Evolutionary conservation across 2,888 invertebrate genomes (phyloP), one percentile per base, ranked within the genome.

Genomic region (Calameuta filiformis): DNA sequence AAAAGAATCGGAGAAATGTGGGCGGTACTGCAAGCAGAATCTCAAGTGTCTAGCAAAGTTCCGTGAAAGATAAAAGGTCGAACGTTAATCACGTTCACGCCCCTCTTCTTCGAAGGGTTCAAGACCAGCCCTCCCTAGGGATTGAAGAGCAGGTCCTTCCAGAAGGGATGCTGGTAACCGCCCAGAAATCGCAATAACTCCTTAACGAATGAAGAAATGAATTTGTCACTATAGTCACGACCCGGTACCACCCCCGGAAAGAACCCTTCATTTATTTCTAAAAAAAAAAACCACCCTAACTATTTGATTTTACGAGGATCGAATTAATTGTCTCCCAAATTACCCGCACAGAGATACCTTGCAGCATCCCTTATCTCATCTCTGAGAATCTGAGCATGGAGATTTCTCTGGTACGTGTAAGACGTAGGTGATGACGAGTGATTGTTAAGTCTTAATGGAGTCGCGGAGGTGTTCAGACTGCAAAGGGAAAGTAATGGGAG

Each of bases 1-100:
- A 92, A 92, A 92, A 92, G 92, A 92, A 92, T 92, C 88, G 91
- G 90, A 92, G 92, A 92, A 92, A 92, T 92, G 92, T 92, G 91
- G 92, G 92, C 92, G 92, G 92, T 86, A 82, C 74, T 83, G 89
- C 89, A 23, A 56, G 88, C 89, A 84, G 85, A 85, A 85, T 84
- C 81, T 83, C 82, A 85, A 85, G 81, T 82, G 79, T 78, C 76
- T 73, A 30, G 30, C 12, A 79, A 79, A 80, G 77, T 80, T 79
- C 76, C 79, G 76, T 75, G 69, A 76, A 83, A 84, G 83, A 81
- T 78, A 77, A 77, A 82, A 81, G 83, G 83, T 81, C 81, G 76
- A 69, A 79, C 84, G 83, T 88, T 88, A 90, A 90, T 87, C 85
- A 89, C 87, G 84, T 87, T 86, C 86, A 88, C 88, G 89, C 89